phyloP scores from a whole-genome alignment of 1,140 invertebrate genomes.

The Lordiphosa clarofinis region DNA sequence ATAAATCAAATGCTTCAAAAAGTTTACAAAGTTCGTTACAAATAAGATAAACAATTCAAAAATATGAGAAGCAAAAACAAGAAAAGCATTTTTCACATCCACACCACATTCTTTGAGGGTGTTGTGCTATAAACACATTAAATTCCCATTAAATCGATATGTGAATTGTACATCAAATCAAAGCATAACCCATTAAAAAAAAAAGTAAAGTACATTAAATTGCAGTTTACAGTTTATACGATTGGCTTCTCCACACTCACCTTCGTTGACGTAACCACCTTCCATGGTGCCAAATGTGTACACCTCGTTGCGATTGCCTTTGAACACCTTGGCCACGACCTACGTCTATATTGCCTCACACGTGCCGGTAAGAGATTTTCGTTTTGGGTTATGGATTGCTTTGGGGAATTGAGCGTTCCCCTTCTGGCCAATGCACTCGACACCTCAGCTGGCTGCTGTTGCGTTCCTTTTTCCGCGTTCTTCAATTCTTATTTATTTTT shows the following conservation, averaged over 20 bases:
- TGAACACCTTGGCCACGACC: conserved; percentile 71
- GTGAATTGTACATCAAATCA: neutral
- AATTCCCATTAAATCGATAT: neutral
- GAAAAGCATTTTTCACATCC: no score
- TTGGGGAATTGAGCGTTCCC: conserved; percentile 4
- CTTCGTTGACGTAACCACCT: conserved; percentile 79
- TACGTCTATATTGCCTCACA: conserved; percentile 43
- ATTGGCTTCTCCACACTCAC: conserved; percentile 47
- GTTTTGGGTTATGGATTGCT: conserved; percentile 7
- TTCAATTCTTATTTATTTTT: conserved; percentile 55
- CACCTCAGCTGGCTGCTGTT: conserved; percentile 36
- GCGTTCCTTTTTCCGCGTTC: conserved; percentile 21
- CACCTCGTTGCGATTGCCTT: conserved; percentile 68
- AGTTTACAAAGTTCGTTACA: neutral
- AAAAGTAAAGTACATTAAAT: conserved; percentile 6
- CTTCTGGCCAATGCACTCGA: conserved; percentile 59
- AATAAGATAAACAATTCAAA: neutral
- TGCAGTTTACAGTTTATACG: conserved; percentile 13
- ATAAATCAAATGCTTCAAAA: no score
- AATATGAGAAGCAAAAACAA: no score
- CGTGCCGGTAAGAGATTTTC: conserved; percentile 3
- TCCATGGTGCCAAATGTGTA: conserved; percentile 79
- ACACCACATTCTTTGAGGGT: no score
- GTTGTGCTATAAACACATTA: no score
- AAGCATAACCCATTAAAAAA: conserved; percentile 3